Base-by-base conservation (phyloP, 2,113 vertebrate species). In the Tetraodon nigroviridis region DNA sequence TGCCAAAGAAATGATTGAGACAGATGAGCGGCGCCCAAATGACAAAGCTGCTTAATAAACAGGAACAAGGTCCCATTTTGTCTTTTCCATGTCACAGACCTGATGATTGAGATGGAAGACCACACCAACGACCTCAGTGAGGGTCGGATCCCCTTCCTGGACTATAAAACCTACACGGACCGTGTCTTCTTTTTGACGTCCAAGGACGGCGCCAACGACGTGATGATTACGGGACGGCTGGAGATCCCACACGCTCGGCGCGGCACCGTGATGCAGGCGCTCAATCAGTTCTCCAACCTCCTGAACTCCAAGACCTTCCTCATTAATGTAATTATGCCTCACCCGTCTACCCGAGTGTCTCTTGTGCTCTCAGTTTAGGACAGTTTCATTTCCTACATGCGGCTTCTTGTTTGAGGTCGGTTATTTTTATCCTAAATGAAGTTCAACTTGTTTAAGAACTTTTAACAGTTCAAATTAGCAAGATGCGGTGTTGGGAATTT, bases 51-150 rank as follows among this genome's bases (percentile, higher is more conserved):
- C 48, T 55, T 71, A 53, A 64, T 61, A n/a, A 47, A 50, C 41
- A 50, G 22, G 29, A 61, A 49, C 5, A 3, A 50, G 6, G 14
- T 44, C 2, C 18, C 20, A 24, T 51, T 58, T 42, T 3, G 54
- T 52, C 14, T 50, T 55, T 46, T 63, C 15, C 27, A 7, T 61
- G 32, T 65, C 0, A 6, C 79, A 99, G 97, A 99, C 85, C 88
- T 99, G 55, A 98, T 98, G 96, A 99, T 98, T 41, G 96, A 99
- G 84, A 99, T 99, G 97, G 96, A 98, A 64, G 97, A 99, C 82
- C 96, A 98, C 75, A 96, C 94, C 46, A 98, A 90, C 6, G 95
- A 98, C 1, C 83, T 95, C 69, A 96, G 91, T 1, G 97, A 99
- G 85, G 94, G 92, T 1, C 90, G 95, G 40, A 98, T 95, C 73